These are phyloP conservation scores for Himantopus leucocephalus DNA, from an alignment of 2,113 vertebrate species.

Conservation along the genomic window DNA sequence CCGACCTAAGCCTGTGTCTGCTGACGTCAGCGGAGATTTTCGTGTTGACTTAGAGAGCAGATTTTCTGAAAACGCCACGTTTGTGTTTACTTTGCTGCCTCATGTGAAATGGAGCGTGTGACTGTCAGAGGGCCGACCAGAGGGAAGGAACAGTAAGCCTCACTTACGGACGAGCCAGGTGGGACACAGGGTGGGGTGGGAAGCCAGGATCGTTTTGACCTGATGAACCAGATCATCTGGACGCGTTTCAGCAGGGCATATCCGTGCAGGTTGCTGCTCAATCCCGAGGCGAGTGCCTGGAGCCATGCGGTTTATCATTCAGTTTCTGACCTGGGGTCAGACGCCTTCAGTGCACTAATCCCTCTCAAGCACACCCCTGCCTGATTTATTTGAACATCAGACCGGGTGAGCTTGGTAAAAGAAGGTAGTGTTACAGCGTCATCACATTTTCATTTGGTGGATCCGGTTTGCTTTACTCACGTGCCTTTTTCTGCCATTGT, in stretches of 20 bases:
- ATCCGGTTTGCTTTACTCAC: background rate
- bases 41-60: background rate
- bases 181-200: background rate
- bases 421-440: background rate
- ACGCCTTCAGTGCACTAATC: background rate
- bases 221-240: constrained; percentile 42
- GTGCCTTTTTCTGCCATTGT: background rate
- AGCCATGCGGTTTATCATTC: constrained; percentile 46
- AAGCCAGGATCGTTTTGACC: constrained; percentile 12
- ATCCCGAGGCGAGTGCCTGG: background rate
- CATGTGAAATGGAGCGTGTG: fast-evolving
- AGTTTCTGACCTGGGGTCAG: constrained; percentile 33
- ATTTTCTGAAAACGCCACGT: background rate
- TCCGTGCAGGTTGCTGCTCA: background rate
- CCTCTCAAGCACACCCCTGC: background rate
- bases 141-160: background rate
- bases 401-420: background rate
- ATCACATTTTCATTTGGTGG: background rate
- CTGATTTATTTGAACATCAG: background rate
- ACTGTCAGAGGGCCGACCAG: background rate
- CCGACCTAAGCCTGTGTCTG: fast-evolving
- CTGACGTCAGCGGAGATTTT: background rate
- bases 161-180: background rate
- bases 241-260: constrained; percentile 18
- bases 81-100: background rate